Conservation (phyloP, 2,888 invertebrate species). For the Ischnus inquisitorius region DNA sequence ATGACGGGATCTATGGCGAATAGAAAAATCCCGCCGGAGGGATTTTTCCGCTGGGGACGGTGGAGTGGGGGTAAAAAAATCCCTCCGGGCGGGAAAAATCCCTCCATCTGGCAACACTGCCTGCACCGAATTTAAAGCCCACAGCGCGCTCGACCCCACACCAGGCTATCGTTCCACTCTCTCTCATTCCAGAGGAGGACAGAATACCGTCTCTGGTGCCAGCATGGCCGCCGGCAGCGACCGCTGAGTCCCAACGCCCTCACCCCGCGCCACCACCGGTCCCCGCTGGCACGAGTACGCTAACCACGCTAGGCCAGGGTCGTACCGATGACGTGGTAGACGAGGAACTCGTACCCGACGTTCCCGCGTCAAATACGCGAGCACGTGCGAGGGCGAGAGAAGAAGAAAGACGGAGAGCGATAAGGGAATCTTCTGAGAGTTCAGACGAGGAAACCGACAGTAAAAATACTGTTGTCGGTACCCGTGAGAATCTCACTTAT, state of each 20-base stretch:
- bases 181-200: background rate
- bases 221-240: background rate
- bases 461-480: background rate
- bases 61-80: too few species aligned
- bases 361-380: background rate
- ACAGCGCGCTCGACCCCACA: background rate
- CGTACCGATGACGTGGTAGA: background rate
- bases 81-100: too few species aligned
- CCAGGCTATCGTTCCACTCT: background rate
- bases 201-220: background rate
- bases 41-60: too few species aligned
- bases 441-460: background rate
- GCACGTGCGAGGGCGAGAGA: background rate
- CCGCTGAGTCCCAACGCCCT: background rate
- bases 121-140: background rate
- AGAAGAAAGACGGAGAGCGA: background rate
- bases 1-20: too few species aligned
- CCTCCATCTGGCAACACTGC: too few species aligned
- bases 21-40: too few species aligned
- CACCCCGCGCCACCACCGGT: background rate
- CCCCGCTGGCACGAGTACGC: background rate
- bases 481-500: conserved; percentile 10
- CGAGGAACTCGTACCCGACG: background rate
- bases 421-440: too few species aligned
- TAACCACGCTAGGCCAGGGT: background rate